Conservation (phyloP, 1,140 invertebrate species). For the Neodiprion fabricii region DNA sequence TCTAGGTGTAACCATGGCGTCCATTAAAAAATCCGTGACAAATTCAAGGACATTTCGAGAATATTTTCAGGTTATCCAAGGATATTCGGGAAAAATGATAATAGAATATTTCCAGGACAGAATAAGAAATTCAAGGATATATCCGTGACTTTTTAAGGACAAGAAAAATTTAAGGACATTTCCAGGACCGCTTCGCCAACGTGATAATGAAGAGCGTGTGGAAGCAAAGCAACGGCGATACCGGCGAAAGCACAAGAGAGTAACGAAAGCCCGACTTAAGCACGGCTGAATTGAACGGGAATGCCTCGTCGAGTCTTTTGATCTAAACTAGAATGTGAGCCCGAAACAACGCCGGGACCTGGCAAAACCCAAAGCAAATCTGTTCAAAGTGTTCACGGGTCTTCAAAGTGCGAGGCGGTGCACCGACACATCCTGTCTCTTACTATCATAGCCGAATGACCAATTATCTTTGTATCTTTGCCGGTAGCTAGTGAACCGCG, state of each 20-base stretch:
- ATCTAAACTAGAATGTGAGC: constrained; percentile 61
- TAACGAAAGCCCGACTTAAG: constrained; percentile 41
- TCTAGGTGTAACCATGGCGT: too few relatives aligned
- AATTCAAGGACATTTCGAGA: too few relatives aligned
- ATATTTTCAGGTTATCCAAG: too few relatives aligned
- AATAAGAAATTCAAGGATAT: too few relatives aligned
- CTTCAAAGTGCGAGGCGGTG: constrained; percentile 49
- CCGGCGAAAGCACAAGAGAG: constrained; percentile 16
- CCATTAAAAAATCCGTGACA: too few relatives aligned
- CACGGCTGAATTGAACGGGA: constrained; percentile 57
- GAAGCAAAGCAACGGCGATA: too few relatives aligned
- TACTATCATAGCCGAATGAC: constrained; percentile 57
- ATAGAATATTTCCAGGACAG: too few relatives aligned
- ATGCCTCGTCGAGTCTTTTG: constrained; percentile 52
- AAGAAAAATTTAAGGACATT: too few relatives aligned
- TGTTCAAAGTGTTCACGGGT: constrained; percentile 53
- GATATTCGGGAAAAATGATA: too few relatives aligned
- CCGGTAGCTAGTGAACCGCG: constrained; percentile 56
- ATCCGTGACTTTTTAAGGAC: too few relatives aligned
- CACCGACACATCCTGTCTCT: constrained; percentile 34
- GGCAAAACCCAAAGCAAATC: constrained; percentile 53
- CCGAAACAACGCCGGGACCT: constrained; percentile 52
- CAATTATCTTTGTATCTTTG: constrained; percentile 61
- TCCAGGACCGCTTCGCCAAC: too few relatives aligned
- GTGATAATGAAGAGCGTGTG: too few relatives aligned